Evolutionary conservation across 2,888 invertebrate species (phyloP), one percentile per base, ranked within the genome.

Genomic region (Notocelia uddmanniana): DNA sequence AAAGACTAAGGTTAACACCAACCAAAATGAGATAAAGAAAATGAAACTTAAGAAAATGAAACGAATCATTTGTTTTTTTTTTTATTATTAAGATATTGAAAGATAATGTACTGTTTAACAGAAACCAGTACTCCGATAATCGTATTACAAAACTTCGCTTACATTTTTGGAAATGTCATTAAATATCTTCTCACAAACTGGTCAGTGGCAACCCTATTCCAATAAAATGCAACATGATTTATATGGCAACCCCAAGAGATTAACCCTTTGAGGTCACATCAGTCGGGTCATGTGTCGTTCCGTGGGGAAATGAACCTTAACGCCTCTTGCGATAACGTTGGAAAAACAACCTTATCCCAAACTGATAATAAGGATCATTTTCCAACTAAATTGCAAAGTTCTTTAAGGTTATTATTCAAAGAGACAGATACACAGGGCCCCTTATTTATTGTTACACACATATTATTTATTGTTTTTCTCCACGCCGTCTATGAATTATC

Each of bases 201-300:
- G 37, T 31, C 2, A 68, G 41, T 64, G 83, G 15, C 87, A 91
- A 77, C 92, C 92, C 90, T 91, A 81, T 23, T 26, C 9, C 69
- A 71, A 79, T 79, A 76, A 84, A 88, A 87, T 80, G 82, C 85
- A 88, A 88, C 84, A 89, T 93, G 92, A 93, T 92, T 91, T 92
- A 93, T 92, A 87, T 85, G 87, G 86, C 91, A 89, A 90, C 92
- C 92, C 91, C 89, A 37, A 64, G 88, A 88, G 89, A 91, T 92
- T 92, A 93, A 93, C 64, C 64, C 54, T 54, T 64, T 64, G 54
- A 64, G 64, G 64, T 64, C 64, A 64, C 52, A 64, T 64, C 64
- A 54, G 64, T 9, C 63, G 63, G 88, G 85, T 89, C 88, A 80
- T 77, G 76, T 45, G 13, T 45, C 45, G n/a, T 45, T 45, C 45